phyloP scores from a whole-genome alignment of 1,140 invertebrate species.

The Meloidogyne floridensis region DNA sequence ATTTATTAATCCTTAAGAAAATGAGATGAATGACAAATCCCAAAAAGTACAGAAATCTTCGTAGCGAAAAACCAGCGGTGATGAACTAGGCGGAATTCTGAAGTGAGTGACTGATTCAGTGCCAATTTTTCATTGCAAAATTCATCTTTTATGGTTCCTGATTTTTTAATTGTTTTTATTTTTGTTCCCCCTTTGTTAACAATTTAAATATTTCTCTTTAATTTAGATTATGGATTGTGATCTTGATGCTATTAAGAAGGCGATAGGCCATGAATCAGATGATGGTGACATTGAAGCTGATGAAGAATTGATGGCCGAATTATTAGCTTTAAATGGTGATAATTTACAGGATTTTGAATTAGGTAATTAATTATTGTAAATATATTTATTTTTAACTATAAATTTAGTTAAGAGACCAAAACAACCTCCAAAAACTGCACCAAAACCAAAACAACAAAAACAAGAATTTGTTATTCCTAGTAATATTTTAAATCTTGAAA shows the following conservation, averaged over 20 bases:
- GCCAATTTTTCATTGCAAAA: too few species aligned
- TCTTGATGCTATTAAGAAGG: neutral
- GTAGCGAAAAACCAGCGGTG: too few species aligned
- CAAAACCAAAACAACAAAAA: neutral
- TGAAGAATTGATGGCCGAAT: conserved; percentile 30
- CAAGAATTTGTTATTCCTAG: neutral
- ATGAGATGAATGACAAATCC: too few species aligned
- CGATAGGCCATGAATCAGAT: neutral
- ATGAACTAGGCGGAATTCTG: too few species aligned
- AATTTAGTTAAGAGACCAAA: neutral
- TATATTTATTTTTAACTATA: neutral
- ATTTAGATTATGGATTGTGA: conserved; percentile 2
- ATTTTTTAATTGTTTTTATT: too few species aligned
- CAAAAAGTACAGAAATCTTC: too few species aligned
- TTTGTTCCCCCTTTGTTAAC: too few species aligned
- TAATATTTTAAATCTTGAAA: neutral
- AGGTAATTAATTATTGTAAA: conserved; percentile 8
- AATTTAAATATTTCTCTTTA: neutral
- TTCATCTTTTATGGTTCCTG: too few species aligned
- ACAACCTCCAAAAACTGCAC: neutral
- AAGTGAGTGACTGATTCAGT: too few species aligned
- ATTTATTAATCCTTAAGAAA: too few species aligned
- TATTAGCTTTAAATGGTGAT: conserved; percentile 15
- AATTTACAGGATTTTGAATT: neutral
- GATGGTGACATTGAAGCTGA: conserved; percentile 23